Percentiles rank a stretch among this genome's conserved stretches.
phyloP scores from a whole-genome alignment of 1,140 invertebrate species.

The Camponotus floridanus region DNA sequence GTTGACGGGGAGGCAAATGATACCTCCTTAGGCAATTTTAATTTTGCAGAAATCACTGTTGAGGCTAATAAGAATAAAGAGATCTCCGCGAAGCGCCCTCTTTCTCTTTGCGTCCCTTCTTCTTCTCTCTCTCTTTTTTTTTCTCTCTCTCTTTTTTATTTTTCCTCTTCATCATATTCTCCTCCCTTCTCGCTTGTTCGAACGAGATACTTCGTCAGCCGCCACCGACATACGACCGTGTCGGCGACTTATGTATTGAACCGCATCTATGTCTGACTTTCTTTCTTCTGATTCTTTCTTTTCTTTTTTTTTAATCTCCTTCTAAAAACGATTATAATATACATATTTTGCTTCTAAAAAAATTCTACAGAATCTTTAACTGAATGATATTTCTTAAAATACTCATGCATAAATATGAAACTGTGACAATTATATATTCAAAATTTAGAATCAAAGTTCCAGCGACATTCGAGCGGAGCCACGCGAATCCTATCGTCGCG shows the following conservation, averaged over 20 bases:
- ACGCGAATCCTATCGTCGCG: slow-evolving; percentile 43
- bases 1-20: slow-evolving; percentile 80
- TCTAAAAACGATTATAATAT: slow-evolving; percentile 53
- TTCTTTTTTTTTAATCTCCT: slow-evolving; percentile 68
- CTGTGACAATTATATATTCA: slow-evolving; percentile 9
- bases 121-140: not conserved
- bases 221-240: slow-evolving; percentile 76
- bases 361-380: not conserved
- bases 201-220: slow-evolving; percentile 73
- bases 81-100: slow-evolving; percentile 74
- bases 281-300: slow-evolving; percentile 34
- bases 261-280: slow-evolving; percentile 70
- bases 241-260: slow-evolving; percentile 74
- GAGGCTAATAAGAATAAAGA: slow-evolving; percentile 86
- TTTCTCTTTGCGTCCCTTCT: slow-evolving; percentile 18
- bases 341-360: not conserved
- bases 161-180: slow-evolving; percentile 36
- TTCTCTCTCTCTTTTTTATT: slow-evolving; percentile 4
- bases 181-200: slow-evolving; percentile 50
- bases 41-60: slow-evolving; percentile 86
- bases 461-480: slow-evolving; percentile 27
- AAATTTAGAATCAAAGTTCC: slow-evolving; percentile 52
- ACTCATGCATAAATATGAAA: not conserved
- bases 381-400: not conserved
- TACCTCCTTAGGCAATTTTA: slow-evolving; percentile 86